These are phyloP conservation scores for Platygyra sinensis DNA, from an alignment of 64 coral and sea anemone species.

Conservation along the genomic window DNA sequence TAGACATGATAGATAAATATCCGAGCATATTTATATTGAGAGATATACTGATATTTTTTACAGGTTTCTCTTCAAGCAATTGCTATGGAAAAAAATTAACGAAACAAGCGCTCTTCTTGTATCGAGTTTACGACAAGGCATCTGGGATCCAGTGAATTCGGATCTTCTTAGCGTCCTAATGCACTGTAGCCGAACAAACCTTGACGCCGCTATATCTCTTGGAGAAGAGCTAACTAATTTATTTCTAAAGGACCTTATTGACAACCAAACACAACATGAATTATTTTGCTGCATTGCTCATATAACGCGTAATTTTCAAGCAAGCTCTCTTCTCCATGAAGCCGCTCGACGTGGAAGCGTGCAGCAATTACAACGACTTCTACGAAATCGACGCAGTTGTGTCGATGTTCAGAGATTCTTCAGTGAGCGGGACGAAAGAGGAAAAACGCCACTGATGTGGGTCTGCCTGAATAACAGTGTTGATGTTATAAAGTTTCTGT, in stretches of 20 bases:
- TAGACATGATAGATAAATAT: too few relatives aligned
- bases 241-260: too few relatives aligned
- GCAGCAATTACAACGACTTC: not conserved
- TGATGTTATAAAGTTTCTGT: slow-evolving; percentile 5
- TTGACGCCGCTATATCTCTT: not conserved
- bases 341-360: not conserved
- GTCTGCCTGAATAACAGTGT: not conserved
- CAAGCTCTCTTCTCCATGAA: not conserved
- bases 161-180: not conserved
- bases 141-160: not conserved
- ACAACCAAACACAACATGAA: too few relatives aligned
- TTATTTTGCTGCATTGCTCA: too few relatives aligned
- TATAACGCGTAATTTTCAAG: too few relatives aligned
- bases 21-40: too few relatives aligned
- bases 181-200: not conserved
- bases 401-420: not conserved
- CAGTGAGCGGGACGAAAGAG: not conserved
- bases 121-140: not conserved
- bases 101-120: not conserved
- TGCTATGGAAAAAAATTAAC: not conserved
- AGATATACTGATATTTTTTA: too few relatives aligned
- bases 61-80: not conserved
- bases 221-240: too few relatives aligned
- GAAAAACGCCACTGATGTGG: not conserved
- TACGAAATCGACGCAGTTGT: not conserved